phyloP scores from a whole-genome alignment of 1,140 invertebrate genomes.

The Heterodera schachtii region DNA sequence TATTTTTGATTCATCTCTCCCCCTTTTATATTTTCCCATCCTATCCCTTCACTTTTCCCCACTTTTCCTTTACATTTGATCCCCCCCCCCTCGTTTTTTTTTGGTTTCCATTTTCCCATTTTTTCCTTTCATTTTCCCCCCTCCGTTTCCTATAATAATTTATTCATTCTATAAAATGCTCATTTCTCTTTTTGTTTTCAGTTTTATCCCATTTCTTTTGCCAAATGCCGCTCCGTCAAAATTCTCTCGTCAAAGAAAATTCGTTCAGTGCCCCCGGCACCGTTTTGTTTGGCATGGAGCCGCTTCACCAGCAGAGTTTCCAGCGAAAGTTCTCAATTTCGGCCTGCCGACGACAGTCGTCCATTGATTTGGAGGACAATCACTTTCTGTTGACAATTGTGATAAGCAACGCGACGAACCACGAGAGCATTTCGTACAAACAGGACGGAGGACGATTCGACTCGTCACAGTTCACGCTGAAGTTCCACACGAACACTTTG shows the following conservation, averaged over 20 bases:
- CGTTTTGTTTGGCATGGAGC: conserved; percentile 1
- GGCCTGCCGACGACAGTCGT: conserved; percentile 24
- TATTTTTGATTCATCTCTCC: too few relatives aligned
- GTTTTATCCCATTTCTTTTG: too few relatives aligned
- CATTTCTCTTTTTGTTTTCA: too few relatives aligned
- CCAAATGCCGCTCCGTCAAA: neutral
- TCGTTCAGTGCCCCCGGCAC: neutral
- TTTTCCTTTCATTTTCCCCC: too few relatives aligned
- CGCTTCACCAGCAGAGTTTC: neutral
- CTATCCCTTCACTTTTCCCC: too few relatives aligned
- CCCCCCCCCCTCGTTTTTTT: too few relatives aligned
- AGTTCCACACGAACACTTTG: conserved; percentile 37
- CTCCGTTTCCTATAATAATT: too few relatives aligned
- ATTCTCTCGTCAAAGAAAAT: neutral
- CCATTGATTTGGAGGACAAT: conserved; percentile 10
- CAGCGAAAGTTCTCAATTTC: conserved; percentile 29
- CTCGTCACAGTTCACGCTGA: conserved; percentile 39
- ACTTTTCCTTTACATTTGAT: too few relatives aligned
- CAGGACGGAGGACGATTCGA: conserved; percentile 46
- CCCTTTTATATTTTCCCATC: too few relatives aligned
- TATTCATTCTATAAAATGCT: too few relatives aligned
- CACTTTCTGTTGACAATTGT: conserved; percentile 12
- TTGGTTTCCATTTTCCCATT: too few relatives aligned
- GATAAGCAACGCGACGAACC: conserved; percentile 40
- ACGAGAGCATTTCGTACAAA: conserved; percentile 46